Conservation (phyloP, 53 echinoderm and acorn worm species). For the Arbacia lixula region DNA sequence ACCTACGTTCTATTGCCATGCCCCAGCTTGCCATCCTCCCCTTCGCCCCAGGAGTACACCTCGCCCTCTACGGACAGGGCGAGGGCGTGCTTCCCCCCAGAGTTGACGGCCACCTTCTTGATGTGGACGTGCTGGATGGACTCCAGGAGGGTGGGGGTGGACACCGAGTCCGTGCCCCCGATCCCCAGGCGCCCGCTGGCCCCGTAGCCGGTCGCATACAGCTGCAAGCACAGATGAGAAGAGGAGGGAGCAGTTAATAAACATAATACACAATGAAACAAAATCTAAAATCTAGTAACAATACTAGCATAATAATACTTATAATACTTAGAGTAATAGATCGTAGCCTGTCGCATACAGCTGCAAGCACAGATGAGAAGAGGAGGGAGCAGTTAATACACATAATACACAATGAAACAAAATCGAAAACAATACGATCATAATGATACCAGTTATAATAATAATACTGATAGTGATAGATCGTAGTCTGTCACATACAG, state of each 20-base stretch:
- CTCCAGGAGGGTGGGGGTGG: conserved; percentile 92
- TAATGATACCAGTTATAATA: too few species aligned
- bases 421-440: too few species aligned
- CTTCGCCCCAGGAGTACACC: conserved; percentile 98
- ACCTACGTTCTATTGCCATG: conserved; percentile 99
- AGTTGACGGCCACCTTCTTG: conserved; percentile 97
- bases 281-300: too few species aligned
- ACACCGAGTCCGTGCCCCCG: conserved; percentile 93
- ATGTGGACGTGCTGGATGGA: conserved; percentile 97
- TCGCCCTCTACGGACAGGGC: conserved; percentile 96
- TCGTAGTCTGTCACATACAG: conserved; percentile 95
- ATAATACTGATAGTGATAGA: too few species aligned
- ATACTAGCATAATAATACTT: too few species aligned
- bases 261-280: too few species aligned
- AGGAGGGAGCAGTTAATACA: too few species aligned
- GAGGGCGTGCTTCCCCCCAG: conserved; percentile 95
- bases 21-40: conserved; percentile 96
- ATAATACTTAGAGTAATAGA: too few species aligned
- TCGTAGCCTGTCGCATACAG: too few species aligned
- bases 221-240: conserved; percentile 56
- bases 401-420: too few species aligned
- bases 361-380: too few species aligned
- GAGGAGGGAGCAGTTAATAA: too few species aligned
- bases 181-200: conserved; percentile 94
- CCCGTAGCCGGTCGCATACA: conserved; percentile 96